These are phyloP conservation scores for Oncorhynchus kisutch DNA, from an alignment of 2,113 vertebrate species.

Conservation along the genomic window DNA sequence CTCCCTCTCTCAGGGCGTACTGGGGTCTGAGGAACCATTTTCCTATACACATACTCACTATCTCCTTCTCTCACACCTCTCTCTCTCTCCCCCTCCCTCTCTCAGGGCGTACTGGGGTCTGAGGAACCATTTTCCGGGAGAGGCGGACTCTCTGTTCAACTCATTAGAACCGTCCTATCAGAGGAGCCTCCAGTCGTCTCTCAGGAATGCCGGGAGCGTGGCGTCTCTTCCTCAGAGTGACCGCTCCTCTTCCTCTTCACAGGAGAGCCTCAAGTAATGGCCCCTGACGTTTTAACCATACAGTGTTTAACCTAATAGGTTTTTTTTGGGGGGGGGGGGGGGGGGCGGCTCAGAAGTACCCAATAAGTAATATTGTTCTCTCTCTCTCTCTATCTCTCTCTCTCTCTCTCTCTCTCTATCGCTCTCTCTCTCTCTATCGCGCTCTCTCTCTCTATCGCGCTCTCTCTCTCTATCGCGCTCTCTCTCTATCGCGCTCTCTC, in stretches of 20 bases:
- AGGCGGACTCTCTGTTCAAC: slow-evolving; percentile 89
- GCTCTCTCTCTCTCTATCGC: neutral
- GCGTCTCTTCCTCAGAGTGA: slow-evolving; percentile 96
- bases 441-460: neutral
- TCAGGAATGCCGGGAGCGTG: slow-evolving; percentile 90
- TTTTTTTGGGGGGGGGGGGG: slow-evolving; percentile 2
- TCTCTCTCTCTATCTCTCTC: neutral
- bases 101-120: slow-evolving; percentile 91
- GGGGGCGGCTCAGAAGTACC: no score
- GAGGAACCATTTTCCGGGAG: slow-evolving; percentile 90
- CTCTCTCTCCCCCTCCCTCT: slow-evolving; percentile 22
- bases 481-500: neutral
- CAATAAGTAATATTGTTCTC: no score
- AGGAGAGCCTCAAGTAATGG: slow-evolving; percentile 95
- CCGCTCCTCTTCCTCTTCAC: slow-evolving; percentile 96
- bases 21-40: slow-evolving; percentile 94
- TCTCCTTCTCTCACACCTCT: no score
- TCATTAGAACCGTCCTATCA: slow-evolving; percentile 92
- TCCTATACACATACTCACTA: slow-evolving; percentile 53
- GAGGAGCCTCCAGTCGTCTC: slow-evolving; percentile 87
- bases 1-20: slow-evolving; percentile 79
- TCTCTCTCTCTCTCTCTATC: slow-evolving; percentile 18
- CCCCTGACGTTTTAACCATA: neutral
- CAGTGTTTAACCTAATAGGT: neutral
- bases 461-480: slow-evolving; percentile 21